Evolutionary conservation across 2,797 vertebrate genomes (phyloP).

Genomic region (Alcedo quadribrachys): DNA sequence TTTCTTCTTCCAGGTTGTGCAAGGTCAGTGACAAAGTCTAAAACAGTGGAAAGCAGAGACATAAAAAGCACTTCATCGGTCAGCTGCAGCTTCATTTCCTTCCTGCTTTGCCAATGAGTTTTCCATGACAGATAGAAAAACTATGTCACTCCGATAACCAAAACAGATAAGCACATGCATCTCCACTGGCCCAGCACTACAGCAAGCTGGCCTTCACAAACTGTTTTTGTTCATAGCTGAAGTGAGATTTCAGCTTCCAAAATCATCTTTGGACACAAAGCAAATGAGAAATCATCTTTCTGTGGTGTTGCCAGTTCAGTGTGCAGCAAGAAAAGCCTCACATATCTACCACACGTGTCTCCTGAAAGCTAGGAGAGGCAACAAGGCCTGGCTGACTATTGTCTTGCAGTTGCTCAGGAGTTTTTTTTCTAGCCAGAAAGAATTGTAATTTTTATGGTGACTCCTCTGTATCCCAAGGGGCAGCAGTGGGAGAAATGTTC

Average conservation of each 20-base stretch:
- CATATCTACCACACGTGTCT: background rate
- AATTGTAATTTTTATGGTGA: constrained; percentile 25
- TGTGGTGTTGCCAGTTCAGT: background rate
- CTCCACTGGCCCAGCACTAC: background rate
- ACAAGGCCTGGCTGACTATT: constrained; percentile 11
- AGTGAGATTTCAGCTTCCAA: constrained; percentile 17
- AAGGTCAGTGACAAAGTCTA: constrained; percentile 14
- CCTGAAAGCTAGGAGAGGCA: background rate
- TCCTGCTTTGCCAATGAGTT: constrained; percentile 48
- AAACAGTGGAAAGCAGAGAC: constrained; percentile 31
- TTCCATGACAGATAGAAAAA: constrained; percentile 49
- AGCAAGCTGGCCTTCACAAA: background rate
- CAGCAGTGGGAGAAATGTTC: constrained; percentile 65
- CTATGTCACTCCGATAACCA: constrained; percentile 28
- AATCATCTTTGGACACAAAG: background rate
- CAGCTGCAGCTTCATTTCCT: constrained; percentile 43
- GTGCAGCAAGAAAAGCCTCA: background rate
- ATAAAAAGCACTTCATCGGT: constrained; percentile 4
- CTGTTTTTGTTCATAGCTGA: background rate
- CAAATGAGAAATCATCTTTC: background rate
- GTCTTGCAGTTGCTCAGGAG: constrained; percentile 12
- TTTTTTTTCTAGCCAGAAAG: constrained; percentile 21
- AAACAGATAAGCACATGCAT: constrained; percentile 31
- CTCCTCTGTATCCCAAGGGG: constrained; percentile 45
- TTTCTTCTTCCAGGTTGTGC: background rate